Conservation (phyloP, 2,113 vertebrate genomes). For the Neotragus pygmaeus region DNA sequence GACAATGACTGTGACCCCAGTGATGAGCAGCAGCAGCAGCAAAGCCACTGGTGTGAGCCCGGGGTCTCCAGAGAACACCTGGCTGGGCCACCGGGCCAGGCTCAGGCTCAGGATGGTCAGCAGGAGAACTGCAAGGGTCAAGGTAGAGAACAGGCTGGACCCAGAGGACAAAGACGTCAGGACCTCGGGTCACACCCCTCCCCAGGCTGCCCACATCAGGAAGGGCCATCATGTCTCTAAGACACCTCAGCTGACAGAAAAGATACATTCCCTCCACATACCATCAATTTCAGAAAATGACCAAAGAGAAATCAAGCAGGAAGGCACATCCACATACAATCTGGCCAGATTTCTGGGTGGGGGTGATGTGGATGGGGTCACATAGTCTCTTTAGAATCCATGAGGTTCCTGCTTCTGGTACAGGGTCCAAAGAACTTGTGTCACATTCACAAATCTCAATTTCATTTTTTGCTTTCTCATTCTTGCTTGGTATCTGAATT, state of each 20-base stretch:
- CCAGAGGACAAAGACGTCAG: not conserved
- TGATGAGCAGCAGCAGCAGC: not conserved
- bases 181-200: not conserved
- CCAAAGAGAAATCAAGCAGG: too few relatives aligned
- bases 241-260: not conserved
- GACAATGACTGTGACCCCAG: not conserved
- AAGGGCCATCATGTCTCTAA: not conserved
- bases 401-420: too few relatives aligned
- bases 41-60: not conserved
- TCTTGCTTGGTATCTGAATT: too few relatives aligned
- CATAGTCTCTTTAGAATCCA: too few relatives aligned
- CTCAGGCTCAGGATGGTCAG: not conserved
- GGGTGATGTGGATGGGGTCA: too few relatives aligned
- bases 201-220: accelerated
- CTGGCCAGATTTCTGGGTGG: too few relatives aligned
- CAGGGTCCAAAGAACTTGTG: too few relatives aligned
- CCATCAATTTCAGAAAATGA: too few relatives aligned
- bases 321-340: too few relatives aligned
- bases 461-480: too few relatives aligned
- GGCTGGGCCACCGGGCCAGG: not conserved
- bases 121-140: not conserved
- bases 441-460: too few relatives aligned
- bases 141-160: not conserved
- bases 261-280: too few relatives aligned
- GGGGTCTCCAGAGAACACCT: not conserved